phyloP scores from a whole-genome alignment of 2,888 invertebrate species.

The Dasysyrphus albostriatus region DNA sequence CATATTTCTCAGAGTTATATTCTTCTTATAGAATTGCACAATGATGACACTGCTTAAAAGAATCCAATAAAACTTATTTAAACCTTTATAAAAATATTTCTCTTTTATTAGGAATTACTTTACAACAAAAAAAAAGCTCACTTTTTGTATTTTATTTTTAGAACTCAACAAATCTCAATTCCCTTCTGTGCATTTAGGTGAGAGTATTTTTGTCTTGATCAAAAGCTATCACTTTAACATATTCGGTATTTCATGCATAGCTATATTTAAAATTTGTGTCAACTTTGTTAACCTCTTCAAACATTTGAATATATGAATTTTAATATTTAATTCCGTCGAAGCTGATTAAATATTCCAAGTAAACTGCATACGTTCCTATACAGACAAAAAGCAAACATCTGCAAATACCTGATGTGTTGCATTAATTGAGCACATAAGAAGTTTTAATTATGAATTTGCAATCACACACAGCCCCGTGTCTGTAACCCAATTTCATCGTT shows the following conservation, averaged over 20 bases:
- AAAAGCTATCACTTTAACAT: not conserved
- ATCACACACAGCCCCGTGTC: not conserved
- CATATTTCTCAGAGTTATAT: no score
- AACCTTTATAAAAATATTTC: no score
- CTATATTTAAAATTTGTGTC: no score
- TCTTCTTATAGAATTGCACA: no score
- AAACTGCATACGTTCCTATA: not conserved
- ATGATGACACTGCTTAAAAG: no score
- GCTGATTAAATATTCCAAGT: not conserved
- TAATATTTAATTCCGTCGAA: not conserved
- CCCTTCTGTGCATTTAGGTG: no score
- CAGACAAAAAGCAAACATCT: not conserved
- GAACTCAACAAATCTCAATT: no score
- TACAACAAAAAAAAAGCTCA: no score
- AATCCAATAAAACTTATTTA: no score
- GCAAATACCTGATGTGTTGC: not conserved
- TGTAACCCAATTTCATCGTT: not conserved
- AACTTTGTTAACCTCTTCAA: not conserved
- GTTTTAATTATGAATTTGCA: not conserved
- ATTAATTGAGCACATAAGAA: not conserved
- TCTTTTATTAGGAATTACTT: no score
- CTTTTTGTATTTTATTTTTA: no score
- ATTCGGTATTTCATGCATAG: not conserved
- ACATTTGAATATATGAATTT: conserved; percentile 15
- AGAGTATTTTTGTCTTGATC: no score